Evolutionary conservation across 2,888 invertebrate genomes (phyloP).

Genomic region (Dicyrtomina minuta): DNA sequence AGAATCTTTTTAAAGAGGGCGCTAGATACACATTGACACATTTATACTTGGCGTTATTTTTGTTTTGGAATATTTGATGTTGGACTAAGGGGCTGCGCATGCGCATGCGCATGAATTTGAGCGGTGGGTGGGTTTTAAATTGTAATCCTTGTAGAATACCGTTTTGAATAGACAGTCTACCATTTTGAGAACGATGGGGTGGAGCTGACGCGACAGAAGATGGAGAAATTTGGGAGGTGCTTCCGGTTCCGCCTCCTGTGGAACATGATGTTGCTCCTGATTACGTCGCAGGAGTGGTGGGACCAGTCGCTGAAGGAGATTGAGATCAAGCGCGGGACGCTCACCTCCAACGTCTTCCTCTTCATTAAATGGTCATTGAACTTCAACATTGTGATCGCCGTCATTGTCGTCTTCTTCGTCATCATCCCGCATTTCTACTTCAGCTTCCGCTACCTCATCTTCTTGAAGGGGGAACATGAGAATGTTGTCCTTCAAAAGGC

Average conservation of each 20-base stretch:
- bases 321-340: conserved; percentile 16
- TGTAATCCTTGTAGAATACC: background rate
- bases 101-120: background rate
- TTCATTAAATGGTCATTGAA: conserved; percentile 12
- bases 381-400: background rate
- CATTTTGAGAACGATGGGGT: conserved; percentile 23
- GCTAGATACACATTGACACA: too few relatives aligned
- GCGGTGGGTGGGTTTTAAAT: background rate
- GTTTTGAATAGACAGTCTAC: conserved; percentile 5
- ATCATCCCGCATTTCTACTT: conserved; percentile 5
- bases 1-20: too few relatives aligned
- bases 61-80: too few relatives aligned
- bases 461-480: too few relatives aligned
- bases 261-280: background rate
- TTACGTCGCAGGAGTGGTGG: background rate
- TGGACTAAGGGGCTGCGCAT: too few relatives aligned
- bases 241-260: conserved; percentile 5
- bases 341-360: conserved; percentile 13
- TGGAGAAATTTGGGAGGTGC: background rate
- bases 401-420: background rate
- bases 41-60: too few relatives aligned
- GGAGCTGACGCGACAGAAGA: too few relatives aligned
- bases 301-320: conserved; percentile 12
- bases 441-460: background rate
- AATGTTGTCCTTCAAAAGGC: background rate